Conservation (phyloP, 2,113 vertebrate species). For the Cyprinodon brontotheroides region DNA sequence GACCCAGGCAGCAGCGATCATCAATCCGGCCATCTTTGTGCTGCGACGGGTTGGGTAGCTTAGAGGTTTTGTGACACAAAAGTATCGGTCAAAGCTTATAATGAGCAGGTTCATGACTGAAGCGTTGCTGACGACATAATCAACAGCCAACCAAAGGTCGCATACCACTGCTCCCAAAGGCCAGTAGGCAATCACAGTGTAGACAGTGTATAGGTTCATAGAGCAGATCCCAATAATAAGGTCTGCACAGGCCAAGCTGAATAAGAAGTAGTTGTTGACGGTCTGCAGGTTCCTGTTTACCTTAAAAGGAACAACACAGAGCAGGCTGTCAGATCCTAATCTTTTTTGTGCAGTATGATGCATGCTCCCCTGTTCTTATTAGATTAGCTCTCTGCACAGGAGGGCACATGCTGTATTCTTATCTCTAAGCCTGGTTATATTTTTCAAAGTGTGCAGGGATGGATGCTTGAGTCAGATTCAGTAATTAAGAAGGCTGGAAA, state of each 20-base stretch:
- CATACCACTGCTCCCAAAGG: conserved; percentile 94
- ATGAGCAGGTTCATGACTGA: conserved; percentile 99
- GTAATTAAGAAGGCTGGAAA: conserved; percentile 21
- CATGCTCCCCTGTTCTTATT: conserved; percentile 54
- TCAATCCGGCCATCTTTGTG: conserved; percentile 96
- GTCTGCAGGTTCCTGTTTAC: conserved; percentile 98
- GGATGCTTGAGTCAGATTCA: conserved; percentile 19
- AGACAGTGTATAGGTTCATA: conserved; percentile 97
- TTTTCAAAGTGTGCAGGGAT: conserved; percentile 27
- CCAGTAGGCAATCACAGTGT: conserved; percentile 96
- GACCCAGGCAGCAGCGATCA: conserved; percentile 96
- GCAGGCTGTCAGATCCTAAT: conserved; percentile 65
- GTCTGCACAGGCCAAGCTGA: conserved; percentile 97
- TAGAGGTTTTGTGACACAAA: conserved; percentile 97
- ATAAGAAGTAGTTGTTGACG: conserved; percentile 97
- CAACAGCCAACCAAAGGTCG: conserved; percentile 96
- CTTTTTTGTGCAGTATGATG: conserved; percentile 54
- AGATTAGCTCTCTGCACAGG: conserved; percentile 42
- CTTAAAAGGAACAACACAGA: conserved; percentile 88
- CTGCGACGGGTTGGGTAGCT: conserved; percentile 93
- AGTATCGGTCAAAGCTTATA: conserved; percentile 98
- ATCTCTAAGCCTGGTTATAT: conserved; percentile 28
- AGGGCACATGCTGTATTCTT: conserved; percentile 18
- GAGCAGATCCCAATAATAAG: conserved; percentile 96
- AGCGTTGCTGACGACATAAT: conserved; percentile 96